A percentile compares a stretch with the other conserved stretches of the same genome.
Conservation (phyloP, 2,113 vertebrate species). For the Anas platyrhynchos region DNA sequence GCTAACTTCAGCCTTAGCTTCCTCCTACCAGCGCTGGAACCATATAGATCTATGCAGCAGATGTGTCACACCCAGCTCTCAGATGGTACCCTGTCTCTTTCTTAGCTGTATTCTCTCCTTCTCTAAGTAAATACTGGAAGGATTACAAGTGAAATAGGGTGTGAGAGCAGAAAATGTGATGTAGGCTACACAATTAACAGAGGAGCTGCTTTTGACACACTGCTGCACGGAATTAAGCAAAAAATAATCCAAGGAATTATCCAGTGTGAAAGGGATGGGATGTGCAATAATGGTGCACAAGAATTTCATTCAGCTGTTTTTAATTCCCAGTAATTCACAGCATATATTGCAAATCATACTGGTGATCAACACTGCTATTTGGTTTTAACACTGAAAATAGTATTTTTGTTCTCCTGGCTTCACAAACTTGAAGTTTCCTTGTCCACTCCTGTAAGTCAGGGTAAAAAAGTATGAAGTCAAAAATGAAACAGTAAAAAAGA, state of each 20-base stretch:
- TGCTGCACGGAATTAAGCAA: neutral
- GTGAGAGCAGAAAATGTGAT: conserved; percentile 12
- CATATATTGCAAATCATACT: neutral
- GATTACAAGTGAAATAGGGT: conserved; percentile 39
- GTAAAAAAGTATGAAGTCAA: conserved; percentile 48
- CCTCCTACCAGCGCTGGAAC: neutral
- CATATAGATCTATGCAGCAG: neutral
- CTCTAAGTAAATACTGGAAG: conserved; percentile 56
- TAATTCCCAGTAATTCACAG: neutral
- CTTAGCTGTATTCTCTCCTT: conserved; percentile 42
- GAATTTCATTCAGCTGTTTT: neutral
- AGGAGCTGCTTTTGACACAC: neutral
- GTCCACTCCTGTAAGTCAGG: conserved; percentile 39
- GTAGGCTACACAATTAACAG: conserved; percentile 19
- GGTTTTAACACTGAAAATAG: neutral
- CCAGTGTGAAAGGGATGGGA: neutral
- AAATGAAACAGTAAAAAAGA: conserved; percentile 25
- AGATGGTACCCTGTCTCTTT: neutral
- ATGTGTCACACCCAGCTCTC: conserved; percentile 13
- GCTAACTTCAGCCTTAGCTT: conserved; percentile 25
- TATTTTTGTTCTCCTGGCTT: neutral
- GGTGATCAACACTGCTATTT: neutral
- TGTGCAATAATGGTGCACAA: accelerated
- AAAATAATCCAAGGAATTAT: neutral
- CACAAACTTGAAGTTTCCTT: conserved; percentile 45